Base-by-base conservation (phyloP, 2,797 vertebrate species). In the Rhinogobio ventralis region DNA sequence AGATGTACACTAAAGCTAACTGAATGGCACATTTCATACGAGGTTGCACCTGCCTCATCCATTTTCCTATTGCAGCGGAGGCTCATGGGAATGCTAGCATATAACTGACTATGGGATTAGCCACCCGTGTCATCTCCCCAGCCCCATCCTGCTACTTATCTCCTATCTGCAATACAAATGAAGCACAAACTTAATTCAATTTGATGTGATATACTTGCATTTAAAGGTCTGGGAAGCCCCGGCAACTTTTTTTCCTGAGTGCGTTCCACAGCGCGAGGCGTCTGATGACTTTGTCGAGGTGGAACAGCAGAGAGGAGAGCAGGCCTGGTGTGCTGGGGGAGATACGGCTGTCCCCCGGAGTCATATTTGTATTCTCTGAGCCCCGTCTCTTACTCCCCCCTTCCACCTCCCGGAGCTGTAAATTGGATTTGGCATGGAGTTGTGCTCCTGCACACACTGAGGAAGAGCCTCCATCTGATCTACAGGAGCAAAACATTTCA, bases 81-180 rank as follows among this genome's bases (percentile, higher is more conserved):
- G 78, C 84, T 87, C 84, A 60, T 76, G 81, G 86, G 76, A 46
- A 71, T 80, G 75, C 46, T 69, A 3, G 62, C 86, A 87, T 53
- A 85, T 82, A 87, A 78, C 75, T 49, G 75, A 10, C 73, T 79
- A 39, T 74, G 49, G 49, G 87, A 84, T 91, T 86, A 86, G 67
- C 85, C 87, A 84, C 60, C 79, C 72, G 89, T 88, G 85, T 88
- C 85, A 87, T 85, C 82, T 62, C 69, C 42, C 25, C 36, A 82
- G 86, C 66, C 72, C 79, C 86, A 71, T 81, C 51, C 68, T 73
- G 62, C 62, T 51, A 68, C 78, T 80, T 80, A 75, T 82, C 81
- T 82, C 55, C 57, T 82, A 83, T 83, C 81, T 75, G 81, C 71
- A 83, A 83, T 51, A 83, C 81, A 83, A 83, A 83, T 75, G 71